phyloP scores from a whole-genome alignment of 2,797 vertebrate genomes.

The Acridotheres tristis region DNA sequence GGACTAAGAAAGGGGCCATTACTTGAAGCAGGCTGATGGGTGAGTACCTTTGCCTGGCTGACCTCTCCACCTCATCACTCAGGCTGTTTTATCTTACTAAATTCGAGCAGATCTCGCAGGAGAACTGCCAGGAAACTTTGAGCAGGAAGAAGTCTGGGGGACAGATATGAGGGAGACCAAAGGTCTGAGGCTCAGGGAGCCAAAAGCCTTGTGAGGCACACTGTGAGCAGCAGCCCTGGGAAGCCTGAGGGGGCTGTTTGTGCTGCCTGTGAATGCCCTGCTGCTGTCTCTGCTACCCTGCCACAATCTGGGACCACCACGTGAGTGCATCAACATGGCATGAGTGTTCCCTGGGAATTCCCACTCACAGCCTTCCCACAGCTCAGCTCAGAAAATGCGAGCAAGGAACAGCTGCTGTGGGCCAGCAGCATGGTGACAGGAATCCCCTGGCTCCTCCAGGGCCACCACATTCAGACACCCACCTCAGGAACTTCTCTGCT shows the following conservation, averaged over 20 bases:
- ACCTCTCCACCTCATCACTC: neutral
- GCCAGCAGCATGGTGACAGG: neutral
- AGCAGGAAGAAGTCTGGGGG: neutral
- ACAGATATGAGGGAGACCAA: neutral
- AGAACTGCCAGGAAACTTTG: neutral
- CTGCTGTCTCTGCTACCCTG: neutral
- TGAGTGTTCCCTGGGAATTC: neutral
- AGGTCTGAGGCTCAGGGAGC: neutral
- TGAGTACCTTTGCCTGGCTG: neutral
- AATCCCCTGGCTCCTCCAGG: neutral
- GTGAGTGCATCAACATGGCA: rapidly evolving
- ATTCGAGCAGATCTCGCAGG: neutral
- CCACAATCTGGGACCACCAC: rapidly evolving
- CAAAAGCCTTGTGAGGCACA: neutral
- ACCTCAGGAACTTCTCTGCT: neutral
- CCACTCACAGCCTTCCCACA: neutral
- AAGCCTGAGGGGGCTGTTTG: neutral
- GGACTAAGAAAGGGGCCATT: neutral
- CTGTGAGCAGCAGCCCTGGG: neutral
- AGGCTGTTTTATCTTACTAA: neutral
- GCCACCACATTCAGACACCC: neutral
- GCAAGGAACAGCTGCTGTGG: no score
- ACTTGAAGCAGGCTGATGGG: neutral
- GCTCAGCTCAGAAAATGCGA: no score
- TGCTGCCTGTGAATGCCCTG: neutral